These are phyloP conservation scores for Halcyon badia DNA, from an alignment of 2,797 vertebrate species.

Conservation along the genomic window DNA sequence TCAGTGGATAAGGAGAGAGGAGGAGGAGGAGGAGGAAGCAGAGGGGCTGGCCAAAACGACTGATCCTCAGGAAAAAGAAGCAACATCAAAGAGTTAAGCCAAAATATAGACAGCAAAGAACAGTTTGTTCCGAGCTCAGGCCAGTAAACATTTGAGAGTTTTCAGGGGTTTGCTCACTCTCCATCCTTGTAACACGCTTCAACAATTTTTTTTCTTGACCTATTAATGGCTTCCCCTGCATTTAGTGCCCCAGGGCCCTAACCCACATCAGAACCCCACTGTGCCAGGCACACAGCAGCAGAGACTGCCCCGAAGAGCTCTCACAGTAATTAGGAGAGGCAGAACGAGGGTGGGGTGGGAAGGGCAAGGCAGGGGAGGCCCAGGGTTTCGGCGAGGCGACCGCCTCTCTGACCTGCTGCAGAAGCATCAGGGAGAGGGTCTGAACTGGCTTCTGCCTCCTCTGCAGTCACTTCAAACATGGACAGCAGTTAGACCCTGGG, in stretches of 20 bases:
- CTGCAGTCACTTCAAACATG: not conserved
- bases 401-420: not conserved
- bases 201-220: not conserved
- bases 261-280: slow-evolving; percentile 1
- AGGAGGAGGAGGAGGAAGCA: not conserved
- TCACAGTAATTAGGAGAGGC: not conserved
- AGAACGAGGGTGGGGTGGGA: not conserved
- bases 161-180: not conserved
- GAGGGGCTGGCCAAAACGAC: not conserved
- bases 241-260: not conserved
- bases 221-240: slow-evolving; percentile 12
- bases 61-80: not conserved
- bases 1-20: not conserved
- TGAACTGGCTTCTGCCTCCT: no score
- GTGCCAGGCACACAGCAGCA: not conserved
- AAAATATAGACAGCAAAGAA: not conserved
- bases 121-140: not conserved
- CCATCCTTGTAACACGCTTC: not conserved
- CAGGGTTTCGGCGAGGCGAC: not conserved
- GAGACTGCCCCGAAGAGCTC: not conserved
- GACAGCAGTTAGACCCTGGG: not conserved
- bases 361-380: rapidly evolving
- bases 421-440: not conserved
- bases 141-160: not conserved
- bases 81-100: not conserved